These are phyloP conservation scores for Mustela lutreola DNA, from an alignment of 2,113 vertebrate species.

Conservation along the genomic window DNA sequence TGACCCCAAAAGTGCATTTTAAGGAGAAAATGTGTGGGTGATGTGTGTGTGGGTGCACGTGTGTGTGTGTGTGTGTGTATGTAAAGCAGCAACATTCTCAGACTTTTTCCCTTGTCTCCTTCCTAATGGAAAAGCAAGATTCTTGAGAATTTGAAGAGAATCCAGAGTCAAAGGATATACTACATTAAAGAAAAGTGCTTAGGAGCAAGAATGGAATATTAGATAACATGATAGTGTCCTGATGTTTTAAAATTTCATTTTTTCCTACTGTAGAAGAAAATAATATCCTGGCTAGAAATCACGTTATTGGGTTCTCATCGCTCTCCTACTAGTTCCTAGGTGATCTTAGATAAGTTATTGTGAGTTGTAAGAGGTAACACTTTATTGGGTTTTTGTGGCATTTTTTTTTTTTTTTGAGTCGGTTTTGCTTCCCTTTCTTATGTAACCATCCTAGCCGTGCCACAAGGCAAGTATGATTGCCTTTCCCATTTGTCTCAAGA, in stretches of 20 bases:
- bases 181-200: constrained; percentile 27
- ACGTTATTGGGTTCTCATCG: neutral
- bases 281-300: neutral
- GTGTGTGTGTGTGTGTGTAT: no score
- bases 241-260: constrained; percentile 33
- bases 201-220: neutral
- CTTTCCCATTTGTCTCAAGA: neutral
- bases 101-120: neutral
- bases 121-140: constrained; percentile 40
- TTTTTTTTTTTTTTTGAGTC: neutral
- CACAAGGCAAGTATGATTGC: neutral
- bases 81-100: neutral
- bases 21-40: constrained; percentile 42
- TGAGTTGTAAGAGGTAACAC: neutral
- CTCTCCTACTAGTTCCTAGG: neutral
- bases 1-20: constrained; percentile 64
- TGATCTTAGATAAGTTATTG: neutral
- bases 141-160: constrained; percentile 45
- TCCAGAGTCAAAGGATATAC: neutral
- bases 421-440: neutral
- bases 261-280: constrained; percentile 40
- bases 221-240: neutral
- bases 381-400: neutral
- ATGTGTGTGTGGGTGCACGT: no score
- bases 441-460: neutral